Conservation (phyloP, 2,888 invertebrate genomes). For the Cistogaster globosa region DNA sequence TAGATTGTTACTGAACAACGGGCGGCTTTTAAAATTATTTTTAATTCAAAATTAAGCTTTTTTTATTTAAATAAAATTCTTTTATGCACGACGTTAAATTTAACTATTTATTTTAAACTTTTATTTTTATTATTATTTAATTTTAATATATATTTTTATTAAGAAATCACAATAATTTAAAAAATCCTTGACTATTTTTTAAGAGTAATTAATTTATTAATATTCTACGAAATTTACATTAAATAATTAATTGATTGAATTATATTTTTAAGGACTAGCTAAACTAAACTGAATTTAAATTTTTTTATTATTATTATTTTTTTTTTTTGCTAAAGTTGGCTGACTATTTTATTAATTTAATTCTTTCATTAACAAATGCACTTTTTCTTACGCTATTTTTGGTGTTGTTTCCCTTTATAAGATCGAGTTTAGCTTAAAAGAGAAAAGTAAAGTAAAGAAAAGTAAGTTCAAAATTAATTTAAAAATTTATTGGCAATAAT, state of each 20-base stretch:
- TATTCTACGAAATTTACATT: conserved; percentile 68
- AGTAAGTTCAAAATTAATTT: conserved; percentile 7
- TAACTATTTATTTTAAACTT: conserved; percentile 35
- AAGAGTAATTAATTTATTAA: conserved; percentile 55
- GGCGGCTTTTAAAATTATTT: conserved; percentile 77
- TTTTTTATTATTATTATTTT: conserved; percentile 39
- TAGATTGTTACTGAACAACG: conserved; percentile 73
- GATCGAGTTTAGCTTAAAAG: conserved; percentile 74
- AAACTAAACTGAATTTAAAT: conserved; percentile 58
- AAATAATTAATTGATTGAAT: conserved; percentile 61
- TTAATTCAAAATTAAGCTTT: conserved; percentile 65
- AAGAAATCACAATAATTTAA: conserved; percentile 81
- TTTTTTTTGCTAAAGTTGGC: conserved; percentile 43
- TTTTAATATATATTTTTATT: conserved; percentile 69
- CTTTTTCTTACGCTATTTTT: conserved; percentile 68
- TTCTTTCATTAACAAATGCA: conserved; percentile 64
- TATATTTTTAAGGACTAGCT: conserved; percentile 67
- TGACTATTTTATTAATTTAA: conserved; percentile 41
- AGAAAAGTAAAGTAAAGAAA: conserved; percentile 58
- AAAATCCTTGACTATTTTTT: conserved; percentile 47
- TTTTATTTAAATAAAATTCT: conserved; percentile 51
- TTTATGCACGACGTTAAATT: conserved; percentile 32
- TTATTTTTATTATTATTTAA: conserved; percentile 68
- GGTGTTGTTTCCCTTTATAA: conserved; percentile 72
- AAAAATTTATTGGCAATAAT: neutral